Conservation (phyloP, 1,140 invertebrate species). For the Sycobia sp. region DNA sequence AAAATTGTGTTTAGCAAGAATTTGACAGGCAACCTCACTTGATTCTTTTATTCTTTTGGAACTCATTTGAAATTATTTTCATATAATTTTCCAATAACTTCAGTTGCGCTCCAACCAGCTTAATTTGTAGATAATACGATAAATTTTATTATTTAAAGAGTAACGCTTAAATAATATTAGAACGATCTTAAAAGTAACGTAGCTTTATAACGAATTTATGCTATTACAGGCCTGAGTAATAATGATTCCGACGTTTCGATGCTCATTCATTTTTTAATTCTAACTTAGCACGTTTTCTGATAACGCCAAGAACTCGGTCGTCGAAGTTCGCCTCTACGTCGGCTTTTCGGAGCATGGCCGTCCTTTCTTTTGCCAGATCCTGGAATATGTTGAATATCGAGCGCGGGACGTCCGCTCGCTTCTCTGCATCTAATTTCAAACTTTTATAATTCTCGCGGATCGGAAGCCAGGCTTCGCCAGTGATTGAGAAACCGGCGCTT, state of each 20-base stretch:
- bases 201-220: no score
- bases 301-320: slow-evolving; percentile 52
- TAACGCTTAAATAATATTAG: no score
- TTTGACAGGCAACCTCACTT: no score
- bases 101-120: no score
- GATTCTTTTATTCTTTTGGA: no score
- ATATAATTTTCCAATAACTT: no score
- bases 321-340: slow-evolving; percentile 45
- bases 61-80: no score
- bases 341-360: slow-evolving; percentile 52
- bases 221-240: no score
- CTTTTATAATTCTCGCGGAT: slow-evolving; percentile 62
- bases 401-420: slow-evolving; percentile 29
- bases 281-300: slow-evolving; percentile 39
- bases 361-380: slow-evolving; percentile 52
- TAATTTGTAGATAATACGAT: no score
- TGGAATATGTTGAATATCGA: slow-evolving; percentile 66
- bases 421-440: slow-evolving; percentile 63
- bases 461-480: slow-evolving; percentile 65
- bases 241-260: slow-evolving; percentile 2
- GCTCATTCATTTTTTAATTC: not conserved
- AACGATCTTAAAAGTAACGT: no score
- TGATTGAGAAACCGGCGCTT: slow-evolving; percentile 64
- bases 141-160: no score
- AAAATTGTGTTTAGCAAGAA: no score